Evolutionary conservation across 2,888 invertebrate genomes (phyloP), one percentile per base, ranked within the genome.

Genomic region (Matsumyia berberina): DNA sequence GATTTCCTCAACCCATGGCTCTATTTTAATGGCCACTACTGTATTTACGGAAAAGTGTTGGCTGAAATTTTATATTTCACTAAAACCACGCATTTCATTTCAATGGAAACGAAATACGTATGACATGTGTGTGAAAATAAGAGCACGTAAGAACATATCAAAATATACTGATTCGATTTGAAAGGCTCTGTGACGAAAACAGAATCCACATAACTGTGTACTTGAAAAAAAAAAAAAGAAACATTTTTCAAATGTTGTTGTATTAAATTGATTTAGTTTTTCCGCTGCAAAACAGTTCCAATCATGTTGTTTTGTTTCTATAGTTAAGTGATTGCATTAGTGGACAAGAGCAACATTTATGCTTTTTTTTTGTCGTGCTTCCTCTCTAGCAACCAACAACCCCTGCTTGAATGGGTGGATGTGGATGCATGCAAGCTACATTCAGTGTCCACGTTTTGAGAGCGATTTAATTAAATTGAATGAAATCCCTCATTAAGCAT

Each of bases 381-480:
- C 49, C 76, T 67, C 64, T 82, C 64, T 46, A 66, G 77, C 70
- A 69, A 64, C 12, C 64, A 67, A 64, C 78, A 73, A 72, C 78
- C 67, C 67, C 67, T 83, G 44, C 49, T 67, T 24, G 46, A 83
- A 49, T 78, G 60, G 44, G 24, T 72, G 44, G 64, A 70, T 81
- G 76, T 9, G 35, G n/a, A 24, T 24, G 1, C 66, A 82, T 67
- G 66, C 58, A 58, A 49, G 66, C 67, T 78, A 55, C 67, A 83
- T 49, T 78, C 62, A 73, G 33, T 78, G 77, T 66, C 77, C 82
- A 77, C 77, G 42, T 72, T n/a, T 72, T 82, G 77, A 72, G 78
- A 73, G 72, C 58, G 72, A 78, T 78, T 78, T 83, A 83, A 83
- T 83, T 83, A 67, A 82, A 82, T 82, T 82, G 66, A 82, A 82